Evolutionary conservation across 2,888 invertebrate species (phyloP).

Genomic region (Drosophila testacea): DNA sequence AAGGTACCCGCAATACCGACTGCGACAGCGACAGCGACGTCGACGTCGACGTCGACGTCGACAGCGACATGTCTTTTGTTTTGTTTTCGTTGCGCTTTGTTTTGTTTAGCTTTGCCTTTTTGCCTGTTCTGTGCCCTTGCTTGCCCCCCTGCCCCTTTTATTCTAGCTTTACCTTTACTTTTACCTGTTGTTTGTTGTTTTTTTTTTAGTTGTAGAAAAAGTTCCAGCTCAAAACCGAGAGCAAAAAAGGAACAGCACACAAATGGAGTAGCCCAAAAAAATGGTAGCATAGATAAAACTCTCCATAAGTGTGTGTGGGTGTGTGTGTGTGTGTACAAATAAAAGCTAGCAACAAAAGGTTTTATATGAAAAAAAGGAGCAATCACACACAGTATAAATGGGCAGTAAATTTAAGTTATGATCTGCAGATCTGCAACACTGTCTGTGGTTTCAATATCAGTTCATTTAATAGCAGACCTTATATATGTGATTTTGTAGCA

Average conservation of each 20-base stretch:
- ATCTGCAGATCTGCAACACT: conserved; percentile 43
- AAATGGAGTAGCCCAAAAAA: background rate
- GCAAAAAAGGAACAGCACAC: background rate
- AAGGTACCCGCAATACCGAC: conserved; percentile 21
- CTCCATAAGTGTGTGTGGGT: too few species aligned
- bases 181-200: conserved; percentile 14
- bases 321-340: background rate
- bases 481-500: conserved; percentile 26
- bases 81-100: conserved; percentile 50
- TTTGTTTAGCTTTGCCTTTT: conserved; percentile 41
- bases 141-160: background rate
- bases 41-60: conserved; percentile 10
- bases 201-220: background rate
- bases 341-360: background rate
- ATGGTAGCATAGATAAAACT: background rate
- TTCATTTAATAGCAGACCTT: conserved; percentile 10
- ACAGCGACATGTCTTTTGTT: conserved; percentile 43
- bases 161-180: conserved; percentile 17
- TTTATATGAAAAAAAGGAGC: background rate
- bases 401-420: conserved; percentile 1
- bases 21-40: conserved; percentile 3
- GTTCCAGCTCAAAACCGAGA: background rate
- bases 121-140: conserved; percentile 17
- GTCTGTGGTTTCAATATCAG: conserved; percentile 6
- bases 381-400: background rate